Percentiles rank a stretch among this genome's conserved stretches.
Conservation (phyloP, 2,797 vertebrate genomes). For the Numenius phaeopus region DNA sequence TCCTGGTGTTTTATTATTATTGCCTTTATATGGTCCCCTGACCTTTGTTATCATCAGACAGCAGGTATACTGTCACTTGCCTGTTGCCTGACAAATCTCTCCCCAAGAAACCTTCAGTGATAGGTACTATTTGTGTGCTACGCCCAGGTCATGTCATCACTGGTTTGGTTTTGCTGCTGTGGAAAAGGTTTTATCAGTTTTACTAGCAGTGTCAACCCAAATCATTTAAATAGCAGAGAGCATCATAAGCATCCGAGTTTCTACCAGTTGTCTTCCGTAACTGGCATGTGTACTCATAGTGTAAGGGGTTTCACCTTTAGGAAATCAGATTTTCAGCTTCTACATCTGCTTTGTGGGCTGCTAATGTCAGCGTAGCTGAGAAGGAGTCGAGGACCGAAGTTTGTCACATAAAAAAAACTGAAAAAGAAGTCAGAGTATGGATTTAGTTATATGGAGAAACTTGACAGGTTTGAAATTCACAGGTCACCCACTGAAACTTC, state of each 20-base stretch:
- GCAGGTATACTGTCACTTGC: background rate
- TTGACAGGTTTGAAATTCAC: background rate
- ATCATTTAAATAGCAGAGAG: background rate
- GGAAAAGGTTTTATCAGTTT: background rate
- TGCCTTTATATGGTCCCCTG: background rate
- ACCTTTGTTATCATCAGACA: background rate
- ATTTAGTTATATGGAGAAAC: background rate
- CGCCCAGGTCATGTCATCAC: background rate
- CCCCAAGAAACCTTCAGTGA: background rate
- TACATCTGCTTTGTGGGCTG: background rate
- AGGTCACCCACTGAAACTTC: background rate
- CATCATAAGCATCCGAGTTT: background rate
- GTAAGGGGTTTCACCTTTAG: background rate
- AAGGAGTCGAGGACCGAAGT: rapidly evolving
- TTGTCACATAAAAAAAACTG: background rate
- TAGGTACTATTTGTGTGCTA: background rate
- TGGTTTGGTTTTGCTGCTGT: background rate
- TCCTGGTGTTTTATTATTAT: background rate
- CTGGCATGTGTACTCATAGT: rapidly evolving
- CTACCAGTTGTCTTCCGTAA: background rate
- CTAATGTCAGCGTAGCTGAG: background rate
- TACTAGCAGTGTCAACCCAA: background rate
- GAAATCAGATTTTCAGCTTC: background rate
- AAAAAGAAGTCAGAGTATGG: background rate
- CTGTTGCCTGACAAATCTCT: background rate